These are phyloP conservation scores for Rattus rattus DNA, from an alignment of 2,113 vertebrate genomes.

Conservation along the genomic window DNA sequence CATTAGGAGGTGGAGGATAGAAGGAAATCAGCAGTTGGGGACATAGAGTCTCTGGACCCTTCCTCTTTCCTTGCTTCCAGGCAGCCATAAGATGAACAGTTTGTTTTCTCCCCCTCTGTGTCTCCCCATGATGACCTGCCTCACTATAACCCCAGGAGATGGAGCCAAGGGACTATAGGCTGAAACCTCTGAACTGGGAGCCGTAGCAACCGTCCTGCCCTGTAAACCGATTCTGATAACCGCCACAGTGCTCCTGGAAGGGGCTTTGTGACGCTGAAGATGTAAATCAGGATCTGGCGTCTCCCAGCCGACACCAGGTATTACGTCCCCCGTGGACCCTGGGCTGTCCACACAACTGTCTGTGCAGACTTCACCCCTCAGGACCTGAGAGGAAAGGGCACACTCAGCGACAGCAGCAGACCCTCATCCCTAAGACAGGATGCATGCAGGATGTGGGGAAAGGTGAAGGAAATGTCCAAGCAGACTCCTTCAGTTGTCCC, in stretches of 20 bases:
- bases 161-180: accelerated
- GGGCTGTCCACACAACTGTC: background rate
- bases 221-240: background rate
- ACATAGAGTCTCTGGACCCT: no score
- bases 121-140: no score
- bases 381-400: background rate
- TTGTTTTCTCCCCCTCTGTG: no score
- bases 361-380: background rate
- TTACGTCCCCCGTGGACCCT: background rate
- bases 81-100: background rate
- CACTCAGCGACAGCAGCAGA: background rate
- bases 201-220: accelerated
- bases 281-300: background rate
- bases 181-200: no score
- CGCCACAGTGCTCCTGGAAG: no score
- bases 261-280: background rate
- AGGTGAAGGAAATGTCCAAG: no score
- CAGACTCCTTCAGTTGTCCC: background rate
- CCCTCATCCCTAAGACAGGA: background rate
- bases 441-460: no score
- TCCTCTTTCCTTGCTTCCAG: background rate
- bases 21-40: background rate
- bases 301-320: background rate
- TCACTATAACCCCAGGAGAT: no score
- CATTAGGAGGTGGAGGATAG: background rate